phyloP scores from a whole-genome alignment of 2,113 vertebrate species.

The Toxotes jaculatrix region DNA sequence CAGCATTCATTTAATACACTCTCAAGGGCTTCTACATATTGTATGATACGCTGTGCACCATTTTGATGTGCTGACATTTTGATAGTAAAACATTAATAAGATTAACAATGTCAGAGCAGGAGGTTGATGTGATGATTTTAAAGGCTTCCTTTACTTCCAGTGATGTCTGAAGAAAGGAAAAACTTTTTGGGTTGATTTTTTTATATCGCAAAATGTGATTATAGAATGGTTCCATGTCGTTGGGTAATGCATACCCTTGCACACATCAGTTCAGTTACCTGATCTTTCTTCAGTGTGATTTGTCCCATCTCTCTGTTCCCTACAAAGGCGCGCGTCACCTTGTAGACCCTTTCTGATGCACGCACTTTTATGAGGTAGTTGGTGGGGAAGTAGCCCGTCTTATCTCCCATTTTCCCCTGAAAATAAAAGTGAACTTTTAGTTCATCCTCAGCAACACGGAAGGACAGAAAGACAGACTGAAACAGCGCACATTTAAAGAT shows the following conservation, averaged over 20 bases:
- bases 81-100: background rate
- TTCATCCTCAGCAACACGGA: background rate
- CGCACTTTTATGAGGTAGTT: slow-evolving; percentile 96
- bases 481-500: background rate
- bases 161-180: background rate
- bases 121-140: background rate
- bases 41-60: background rate
- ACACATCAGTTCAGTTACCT: slow-evolving; percentile 79
- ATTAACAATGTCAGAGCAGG: background rate
- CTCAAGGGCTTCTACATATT: background rate
- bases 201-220: background rate
- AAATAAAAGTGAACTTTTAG: slow-evolving; percentile 16
- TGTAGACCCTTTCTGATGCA: slow-evolving; percentile 91
- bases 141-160: background rate
- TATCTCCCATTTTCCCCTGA: slow-evolving; percentile 95
- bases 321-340: slow-evolving; percentile 93
- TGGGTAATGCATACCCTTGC: background rate
- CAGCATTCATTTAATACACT: background rate
- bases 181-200: no score
- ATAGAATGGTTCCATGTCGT: background rate
- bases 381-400: slow-evolving; percentile 93
- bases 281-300: slow-evolving; percentile 97
- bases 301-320: slow-evolving; percentile 97
- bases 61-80: background rate
- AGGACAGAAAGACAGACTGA: background rate